phyloP scores from a whole-genome alignment of 1,140 invertebrate genomes.

The Anastrepha ludens region DNA sequence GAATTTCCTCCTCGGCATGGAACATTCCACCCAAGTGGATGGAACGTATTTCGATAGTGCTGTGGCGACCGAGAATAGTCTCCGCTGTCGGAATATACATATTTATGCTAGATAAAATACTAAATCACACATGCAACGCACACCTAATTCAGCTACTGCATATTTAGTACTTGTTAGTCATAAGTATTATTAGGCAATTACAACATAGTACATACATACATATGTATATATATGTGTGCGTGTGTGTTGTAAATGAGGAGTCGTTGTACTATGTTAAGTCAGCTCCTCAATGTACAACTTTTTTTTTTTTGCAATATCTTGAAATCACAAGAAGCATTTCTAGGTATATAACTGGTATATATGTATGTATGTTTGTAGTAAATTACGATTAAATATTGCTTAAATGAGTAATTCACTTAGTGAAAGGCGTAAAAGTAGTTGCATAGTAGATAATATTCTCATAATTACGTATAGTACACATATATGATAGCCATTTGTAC shows the following conservation, averaged over 20 bases:
- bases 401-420: constrained; percentile 5
- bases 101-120: constrained; percentile 55
- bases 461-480: constrained; percentile 2
- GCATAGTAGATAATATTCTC: constrained; percentile 15
- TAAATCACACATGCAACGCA: constrained; percentile 40
- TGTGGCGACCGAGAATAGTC: constrained; percentile 84
- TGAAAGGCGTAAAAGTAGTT: constrained; percentile 52
- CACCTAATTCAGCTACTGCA: constrained; percentile 57
- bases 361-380: constrained; percentile 27
- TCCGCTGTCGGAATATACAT: constrained; percentile 78
- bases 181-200: constrained; percentile 32
- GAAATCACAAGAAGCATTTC: constrained; percentile 70
- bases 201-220: constrained; percentile 40
- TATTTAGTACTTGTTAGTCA: constrained; percentile 52
- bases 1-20: constrained; percentile 85
- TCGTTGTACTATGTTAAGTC: not conserved
- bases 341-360: constrained; percentile 30
- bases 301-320: constrained; percentile 52
- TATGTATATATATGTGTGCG: constrained; percentile 45
- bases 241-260: not conserved
- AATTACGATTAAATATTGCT: constrained; percentile 2
- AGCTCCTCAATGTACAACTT: constrained; percentile 15
- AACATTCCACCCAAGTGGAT: constrained; percentile 86
- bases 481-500: not conserved
- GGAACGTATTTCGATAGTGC: constrained; percentile 85